Evolutionary conservation across 2,797 vertebrate species (phyloP).

Genomic region (Melanitta fusca): DNA sequence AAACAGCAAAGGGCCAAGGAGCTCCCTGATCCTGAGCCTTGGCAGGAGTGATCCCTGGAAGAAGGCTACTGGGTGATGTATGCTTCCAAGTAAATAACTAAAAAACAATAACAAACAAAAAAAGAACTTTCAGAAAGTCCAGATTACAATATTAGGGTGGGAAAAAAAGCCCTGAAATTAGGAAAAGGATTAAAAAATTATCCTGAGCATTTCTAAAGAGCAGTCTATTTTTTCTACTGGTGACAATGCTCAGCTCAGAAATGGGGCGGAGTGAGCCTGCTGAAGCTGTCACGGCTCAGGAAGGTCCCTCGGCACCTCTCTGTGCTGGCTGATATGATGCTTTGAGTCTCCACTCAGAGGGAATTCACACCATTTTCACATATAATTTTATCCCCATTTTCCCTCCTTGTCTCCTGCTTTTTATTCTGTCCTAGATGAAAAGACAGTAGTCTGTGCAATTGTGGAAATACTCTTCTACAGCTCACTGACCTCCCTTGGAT

Average conservation of each 20-base stretch:
- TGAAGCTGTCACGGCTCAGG: neutral
- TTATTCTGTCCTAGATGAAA: neutral
- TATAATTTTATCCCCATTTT: neutral
- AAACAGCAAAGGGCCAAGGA: neutral
- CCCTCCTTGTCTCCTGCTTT: neutral
- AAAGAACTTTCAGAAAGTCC: neutral
- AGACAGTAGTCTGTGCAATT: neutral
- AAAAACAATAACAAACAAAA: neutral
- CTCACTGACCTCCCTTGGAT: neutral
- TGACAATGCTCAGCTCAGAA: rapidly evolving
- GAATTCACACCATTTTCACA: neutral
- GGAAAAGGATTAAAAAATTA: neutral
- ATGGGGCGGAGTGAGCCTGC: rapidly evolving
- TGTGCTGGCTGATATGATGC: neutral
- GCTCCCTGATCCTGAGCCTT: neutral
- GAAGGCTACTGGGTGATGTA: neutral
- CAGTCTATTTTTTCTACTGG: neutral
- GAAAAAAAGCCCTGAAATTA: neutral
- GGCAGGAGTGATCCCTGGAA: neutral
- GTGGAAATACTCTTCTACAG: neutral
- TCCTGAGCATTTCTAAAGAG: neutral
- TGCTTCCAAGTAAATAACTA: neutral
- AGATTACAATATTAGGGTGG: neutral
- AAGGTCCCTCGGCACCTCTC: neutral
- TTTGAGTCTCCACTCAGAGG: neutral